Evolutionary conservation across 2,888 invertebrate species (phyloP), one percentile per base, ranked within the genome.

Genomic region (Drosophila algonquin): DNA sequence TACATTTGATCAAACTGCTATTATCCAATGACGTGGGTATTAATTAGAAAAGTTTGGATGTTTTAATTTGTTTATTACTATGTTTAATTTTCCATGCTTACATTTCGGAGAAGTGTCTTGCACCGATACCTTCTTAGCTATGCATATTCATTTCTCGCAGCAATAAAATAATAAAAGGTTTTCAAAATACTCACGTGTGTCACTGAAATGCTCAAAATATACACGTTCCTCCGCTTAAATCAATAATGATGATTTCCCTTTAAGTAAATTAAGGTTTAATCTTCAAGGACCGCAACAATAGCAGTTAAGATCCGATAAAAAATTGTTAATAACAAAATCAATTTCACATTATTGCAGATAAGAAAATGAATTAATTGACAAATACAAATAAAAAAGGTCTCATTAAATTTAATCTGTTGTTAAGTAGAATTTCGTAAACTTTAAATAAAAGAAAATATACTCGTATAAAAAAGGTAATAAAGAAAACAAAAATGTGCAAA

Each of bases 391-490:
- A 79, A 73, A 73, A 62, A 63, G 59, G 48, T 73, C 63, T 72
- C 70, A 76, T 78, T 75, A 80, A 71, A 65, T 73, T 27, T 21
- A 7, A 18, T 48, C 10, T 10, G 48, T 21, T 21, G 59, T 47
- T 71, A 80, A 74, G 75, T 74, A 78, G 71, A 68, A 69, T 62
- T 69, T 63, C 74, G 73, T 78, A 55, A 80, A 54, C 48, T 68
- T 63, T 52, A 50, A 63, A 67, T 76, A 60, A 77, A 81, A 63
- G 18, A 44, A 67, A 51, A 24, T 52, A 73, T 71, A 65, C 75
- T 65, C 64, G 50, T 55, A 75, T 79, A 65, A 76, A 71, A 58
- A 77, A 45, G 18, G 18, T n/a, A 40, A n/a, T 47, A 47, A 16
- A 60, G 50, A 24, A 14, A 50, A 40, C 9, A 50, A 12, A 21